Percentiles rank a stretch among this genome's conserved stretches.
phyloP scores from a whole-genome alignment of 2,797 vertebrate genomes.

The Calcarius lapponicus region DNA sequence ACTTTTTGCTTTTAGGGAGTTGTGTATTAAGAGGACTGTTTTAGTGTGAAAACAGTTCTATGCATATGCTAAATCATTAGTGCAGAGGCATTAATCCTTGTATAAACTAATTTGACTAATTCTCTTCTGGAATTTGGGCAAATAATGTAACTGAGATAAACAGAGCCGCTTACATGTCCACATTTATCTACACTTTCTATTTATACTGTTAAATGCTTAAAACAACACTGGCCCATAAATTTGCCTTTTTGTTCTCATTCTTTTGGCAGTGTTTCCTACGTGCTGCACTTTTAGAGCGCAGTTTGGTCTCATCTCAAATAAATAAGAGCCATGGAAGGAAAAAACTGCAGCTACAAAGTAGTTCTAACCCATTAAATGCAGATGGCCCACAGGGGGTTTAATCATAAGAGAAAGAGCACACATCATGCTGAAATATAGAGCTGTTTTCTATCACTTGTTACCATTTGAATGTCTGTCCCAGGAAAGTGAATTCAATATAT shows the following conservation, averaged over 20 bases:
- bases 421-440: constrained; percentile 81
- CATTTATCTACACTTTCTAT: constrained; percentile 79
- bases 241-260: constrained; percentile 72
- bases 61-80: constrained; percentile 36
- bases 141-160: constrained; percentile 76
- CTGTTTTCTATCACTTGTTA: constrained; percentile 87
- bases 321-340: constrained; percentile 73
- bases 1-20: background rate
- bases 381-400: constrained; percentile 80
- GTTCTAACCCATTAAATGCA: constrained; percentile 81
- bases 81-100: constrained; percentile 57
- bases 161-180: constrained; percentile 69
- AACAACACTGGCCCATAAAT: constrained; percentile 78
- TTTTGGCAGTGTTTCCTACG: constrained; percentile 77
- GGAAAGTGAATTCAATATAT: constrained; percentile 86
- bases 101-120: constrained; percentile 73
- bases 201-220: constrained; percentile 82
- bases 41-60: background rate
- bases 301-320: constrained; percentile 77
- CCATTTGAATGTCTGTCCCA: constrained; percentile 81
- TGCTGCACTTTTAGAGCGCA: constrained; percentile 74
- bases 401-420: constrained; percentile 78
- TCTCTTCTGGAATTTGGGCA: constrained; percentile 70
- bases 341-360: constrained; percentile 78
- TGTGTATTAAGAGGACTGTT: background rate